Evolutionary conservation across 2,888 invertebrate genomes (phyloP), one percentile per base, ranked within the genome.

Genomic region (Serrognathus titanus): DNA sequence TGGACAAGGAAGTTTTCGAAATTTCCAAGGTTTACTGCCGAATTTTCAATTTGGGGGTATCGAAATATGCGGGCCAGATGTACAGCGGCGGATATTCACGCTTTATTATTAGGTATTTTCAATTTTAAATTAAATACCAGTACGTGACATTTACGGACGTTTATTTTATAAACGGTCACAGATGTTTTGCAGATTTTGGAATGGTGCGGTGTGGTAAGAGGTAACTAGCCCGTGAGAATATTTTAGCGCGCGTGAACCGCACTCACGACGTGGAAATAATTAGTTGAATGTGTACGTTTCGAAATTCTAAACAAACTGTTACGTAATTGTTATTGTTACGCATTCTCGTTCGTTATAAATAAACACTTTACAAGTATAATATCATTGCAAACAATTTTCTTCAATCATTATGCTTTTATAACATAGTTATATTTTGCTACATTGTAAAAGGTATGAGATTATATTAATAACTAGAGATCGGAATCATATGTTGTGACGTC

Each of bases 101-200:
- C 16, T 43, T 43, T 43, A 43, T 43, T 43, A 20, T 43, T n/a
- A 43, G 43, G 43, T 43, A 43, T 13, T 43, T 43, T 43, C 43
- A 20, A 43, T 43, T 43, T 43, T 16, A 43, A 43, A 43, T 43
- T 43, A 43, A 43, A 43, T 16, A 43, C 43, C 43, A 16, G 12
- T 10, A 43, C 43, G 43, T 43, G 43, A 43, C 43, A 16, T 43
- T 43, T 43, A 43, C n/a, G 12, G 20, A 43, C 12, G 43, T 43
- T 9, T 43, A 43, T 43, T n/a, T 20, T 20, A 20, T 43, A 43
- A 16, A 16, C 24, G 24, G 13, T 43, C 43, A 16, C 55, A 55
- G 55, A 55, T 55, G 55, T 37, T 37, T 24, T 31, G 55, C 55
- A 55, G 55, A 55, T 50, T 55, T 55, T 43, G 11, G 40, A 31